phyloP scores from a whole-genome alignment of 2,888 invertebrate species.

The Cheilosia scutellata region DNA sequence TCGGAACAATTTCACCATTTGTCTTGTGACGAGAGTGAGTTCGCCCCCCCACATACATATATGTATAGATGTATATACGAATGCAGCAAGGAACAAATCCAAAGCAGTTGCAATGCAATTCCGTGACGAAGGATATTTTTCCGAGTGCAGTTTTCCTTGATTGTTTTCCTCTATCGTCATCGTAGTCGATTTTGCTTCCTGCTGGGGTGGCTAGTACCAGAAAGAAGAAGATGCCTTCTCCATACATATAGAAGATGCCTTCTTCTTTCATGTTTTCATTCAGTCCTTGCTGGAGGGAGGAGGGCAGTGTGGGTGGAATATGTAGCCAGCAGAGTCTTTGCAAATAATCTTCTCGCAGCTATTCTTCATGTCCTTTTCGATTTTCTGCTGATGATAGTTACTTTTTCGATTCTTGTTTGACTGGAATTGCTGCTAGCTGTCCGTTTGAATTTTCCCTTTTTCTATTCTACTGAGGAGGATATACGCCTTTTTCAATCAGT shows the following conservation, averaged over 20 bases:
- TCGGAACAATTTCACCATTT: constrained; percentile 70
- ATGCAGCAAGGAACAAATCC: constrained; percentile 49
- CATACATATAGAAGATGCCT: too few species aligned
- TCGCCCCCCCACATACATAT: constrained; percentile 3
- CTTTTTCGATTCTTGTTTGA: constrained; percentile 75
- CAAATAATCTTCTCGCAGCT: constrained; percentile 73
- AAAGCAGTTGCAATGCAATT: constrained; percentile 72
- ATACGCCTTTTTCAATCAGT: constrained; percentile 74
- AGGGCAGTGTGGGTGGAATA: constrained; percentile 22
- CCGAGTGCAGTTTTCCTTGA: constrained; percentile 74
- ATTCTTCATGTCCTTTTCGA: constrained; percentile 75
- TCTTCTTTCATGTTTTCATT: constrained; percentile 30
- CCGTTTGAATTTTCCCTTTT: constrained; percentile 64
- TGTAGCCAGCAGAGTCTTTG: constrained; percentile 31
- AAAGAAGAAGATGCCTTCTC: not conserved
- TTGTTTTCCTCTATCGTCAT: constrained; percentile 71
- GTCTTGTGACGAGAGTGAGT: constrained; percentile 35
- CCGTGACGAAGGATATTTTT: constrained; percentile 74
- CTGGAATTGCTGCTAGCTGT: constrained; percentile 71
- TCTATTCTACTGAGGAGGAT: constrained; percentile 39
- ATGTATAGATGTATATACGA: not conserved
- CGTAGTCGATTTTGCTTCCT: constrained; percentile 46
- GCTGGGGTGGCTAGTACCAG: not conserved
- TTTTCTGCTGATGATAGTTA: constrained; percentile 76
- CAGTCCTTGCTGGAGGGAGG: constrained; percentile 12